Evolutionary conservation across 1,140 invertebrate genomes (phyloP), one percentile per base, ranked within the genome.

Genomic region (Bombus waltoni): DNA sequence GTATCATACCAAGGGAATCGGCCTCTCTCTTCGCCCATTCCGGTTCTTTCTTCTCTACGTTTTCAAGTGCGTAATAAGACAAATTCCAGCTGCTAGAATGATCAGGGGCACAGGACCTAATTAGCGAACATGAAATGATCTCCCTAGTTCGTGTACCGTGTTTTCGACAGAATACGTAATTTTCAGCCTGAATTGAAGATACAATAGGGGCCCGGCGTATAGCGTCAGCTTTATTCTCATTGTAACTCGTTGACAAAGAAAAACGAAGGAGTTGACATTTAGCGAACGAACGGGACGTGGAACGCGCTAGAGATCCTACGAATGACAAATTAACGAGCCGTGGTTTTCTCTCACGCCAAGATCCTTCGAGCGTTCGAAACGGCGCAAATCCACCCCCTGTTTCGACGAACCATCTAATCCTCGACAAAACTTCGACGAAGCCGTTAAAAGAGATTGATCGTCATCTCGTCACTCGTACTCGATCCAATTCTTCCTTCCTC

Each of bases 301-400:
- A 82, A 81, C 62, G 77, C 66, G 32, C 73, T 25, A 65, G 57
- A 68, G 70, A 47, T 70, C 53, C 40, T n/a, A 59, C 74, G 68
- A 81, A 91, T 93, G 92, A 93, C 91, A 93, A 93, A 93, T 93
- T 92, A 92, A 92, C 89, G 87, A 91, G 86, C 82, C 85, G 88
- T 77, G 91, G 89, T 92, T 86, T 83, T 89, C 87, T 88, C 87
- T 72, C 66, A 79, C 81, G 40, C 53, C 65, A 40, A 38, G 85
- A 90, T 88, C 90, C 75, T 83, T 1, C 35, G 59, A 75, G 71
- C 35, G 84, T 42, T 72, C 81, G 80, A 81, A 83, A 88, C 66
- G 81, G 73, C 77, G 75, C 83, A 86, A 88, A 92, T 92, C 88
- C 89, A 72, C 85, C 77, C 72, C 68, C 28, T 57, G 62, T 76